Base-by-base conservation (phyloP, 2,888 invertebrate species). In the Ophioninae sp. region DNA sequence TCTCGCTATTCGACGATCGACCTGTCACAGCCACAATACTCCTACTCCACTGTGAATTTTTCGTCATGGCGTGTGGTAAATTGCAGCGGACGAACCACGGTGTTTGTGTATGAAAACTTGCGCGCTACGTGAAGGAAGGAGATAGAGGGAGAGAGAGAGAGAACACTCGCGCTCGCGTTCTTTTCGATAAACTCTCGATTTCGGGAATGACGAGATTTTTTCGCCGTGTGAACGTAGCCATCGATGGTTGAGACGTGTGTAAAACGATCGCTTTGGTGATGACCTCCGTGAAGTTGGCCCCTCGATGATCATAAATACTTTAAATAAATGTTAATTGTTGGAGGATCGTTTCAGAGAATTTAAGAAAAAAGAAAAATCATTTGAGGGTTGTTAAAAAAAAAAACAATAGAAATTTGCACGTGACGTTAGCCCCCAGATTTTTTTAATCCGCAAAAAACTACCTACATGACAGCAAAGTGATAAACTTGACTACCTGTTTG, bases 11-110 rank as follows among this genome's bases (percentile, higher is more conserved):
- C 85, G 86, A 87, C 82, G 88, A 89, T 87, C 88, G 88, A 88
- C 87, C 88, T 88, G 87, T 88, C 87, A 89, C 88, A 86, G 87
- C 88, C 85, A 88, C 87, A 85, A 85, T 88, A 89, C 89, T 90
- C 88, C 88, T 90, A 88, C 87, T 88, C 87, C 88, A 87, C 87
- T 87, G 85, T 82, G 85, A 89, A 88, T 88, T 88, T 86, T 87
- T 88, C 87, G 89, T 88, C 88, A 90, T 90, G 88, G 88, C 89
- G 88, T 88, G 88, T 81, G 84, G 87, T 69, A 83, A 83, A 77
- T 81, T 69, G 81, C 71, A 80, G 83, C 81, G 81, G 84, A 85
- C 83, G 80, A 86, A 85, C 83, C 85, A 86, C 85, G 82, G 80
- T 83, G 85, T 83, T 87, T 87, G 85, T 86, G 63, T 85, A 83